Conservation (phyloP, 2,113 vertebrate genomes). For the Physeter macrocephalus region DNA sequence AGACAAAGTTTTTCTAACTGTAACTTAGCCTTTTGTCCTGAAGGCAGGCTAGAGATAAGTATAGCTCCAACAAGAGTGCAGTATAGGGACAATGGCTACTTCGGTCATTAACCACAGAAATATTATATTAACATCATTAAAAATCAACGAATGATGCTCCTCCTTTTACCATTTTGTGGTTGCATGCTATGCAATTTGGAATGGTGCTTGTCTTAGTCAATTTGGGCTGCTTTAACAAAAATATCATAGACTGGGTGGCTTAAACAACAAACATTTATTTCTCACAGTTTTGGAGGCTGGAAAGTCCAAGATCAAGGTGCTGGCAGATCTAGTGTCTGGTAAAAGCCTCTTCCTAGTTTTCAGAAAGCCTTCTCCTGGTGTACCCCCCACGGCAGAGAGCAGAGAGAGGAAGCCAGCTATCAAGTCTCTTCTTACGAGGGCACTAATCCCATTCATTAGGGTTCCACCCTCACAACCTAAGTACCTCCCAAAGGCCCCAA, state of each 20-base stretch:
- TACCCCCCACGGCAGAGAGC: not conserved
- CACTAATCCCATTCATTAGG: not conserved
- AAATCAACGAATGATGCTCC: not conserved
- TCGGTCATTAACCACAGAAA: not conserved
- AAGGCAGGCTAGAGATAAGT: not conserved
- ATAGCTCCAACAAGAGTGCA: not conserved
- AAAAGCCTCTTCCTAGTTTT: not conserved
- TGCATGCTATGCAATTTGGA: not conserved
- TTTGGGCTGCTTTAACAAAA: not conserved
- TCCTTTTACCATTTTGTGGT: not conserved
- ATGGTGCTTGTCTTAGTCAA: not conserved
- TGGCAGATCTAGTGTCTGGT: not conserved
- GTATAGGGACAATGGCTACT: not conserved
- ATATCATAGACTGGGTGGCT: not conserved
- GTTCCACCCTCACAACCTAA: not conserved
- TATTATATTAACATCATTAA: not conserved
- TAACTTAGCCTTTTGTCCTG: not conserved
- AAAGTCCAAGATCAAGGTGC: not conserved
- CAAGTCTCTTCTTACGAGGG: not conserved
- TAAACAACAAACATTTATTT: not conserved
- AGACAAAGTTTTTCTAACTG: not conserved
- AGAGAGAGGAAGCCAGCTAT: not conserved
- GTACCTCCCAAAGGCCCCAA: not conserved
- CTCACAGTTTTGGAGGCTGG: not conserved
- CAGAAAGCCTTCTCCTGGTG: fast-evolving